Evolutionary conservation across 2,113 vertebrate species (phyloP).

Genomic region (Strigops habroptila): DNA sequence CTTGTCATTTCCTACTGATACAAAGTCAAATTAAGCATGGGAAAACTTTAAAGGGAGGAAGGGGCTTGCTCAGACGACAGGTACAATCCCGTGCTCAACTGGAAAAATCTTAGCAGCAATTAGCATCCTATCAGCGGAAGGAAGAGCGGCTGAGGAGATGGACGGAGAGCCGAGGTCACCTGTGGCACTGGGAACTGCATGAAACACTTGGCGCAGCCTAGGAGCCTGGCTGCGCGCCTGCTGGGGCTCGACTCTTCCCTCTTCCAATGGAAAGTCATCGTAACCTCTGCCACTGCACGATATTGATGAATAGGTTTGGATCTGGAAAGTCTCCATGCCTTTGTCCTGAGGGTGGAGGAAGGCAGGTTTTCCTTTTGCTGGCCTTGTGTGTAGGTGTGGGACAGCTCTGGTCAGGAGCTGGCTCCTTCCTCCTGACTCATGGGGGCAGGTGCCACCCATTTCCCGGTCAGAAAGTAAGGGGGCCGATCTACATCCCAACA

Average conservation of each 20-base stretch:
- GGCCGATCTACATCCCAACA: neutral
- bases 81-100: neutral
- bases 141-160: conserved; percentile 5
- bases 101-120: conserved; percentile 37
- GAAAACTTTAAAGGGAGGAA: conserved; percentile 51
- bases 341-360: neutral
- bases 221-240: neutral
- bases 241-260: neutral
- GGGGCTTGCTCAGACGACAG: conserved; percentile 35
- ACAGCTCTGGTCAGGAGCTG: neutral
- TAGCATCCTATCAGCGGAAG: conserved; percentile 44
- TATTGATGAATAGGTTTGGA: neutral
- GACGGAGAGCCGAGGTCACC: neutral
- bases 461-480: neutral
- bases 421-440: neutral
- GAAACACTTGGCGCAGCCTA: neutral
- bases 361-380: neutral
- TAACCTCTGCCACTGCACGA: rapidly evolving
- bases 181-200: neutral
- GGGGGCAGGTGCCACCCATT: neutral
- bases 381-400: neutral
- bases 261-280: rapidly evolving
- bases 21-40: conserved; percentile 30
- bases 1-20: conserved; percentile 66
- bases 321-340: neutral